phyloP scores from a whole-genome alignment of 2,888 invertebrate genomes.

The Eulithis prunata region DNA sequence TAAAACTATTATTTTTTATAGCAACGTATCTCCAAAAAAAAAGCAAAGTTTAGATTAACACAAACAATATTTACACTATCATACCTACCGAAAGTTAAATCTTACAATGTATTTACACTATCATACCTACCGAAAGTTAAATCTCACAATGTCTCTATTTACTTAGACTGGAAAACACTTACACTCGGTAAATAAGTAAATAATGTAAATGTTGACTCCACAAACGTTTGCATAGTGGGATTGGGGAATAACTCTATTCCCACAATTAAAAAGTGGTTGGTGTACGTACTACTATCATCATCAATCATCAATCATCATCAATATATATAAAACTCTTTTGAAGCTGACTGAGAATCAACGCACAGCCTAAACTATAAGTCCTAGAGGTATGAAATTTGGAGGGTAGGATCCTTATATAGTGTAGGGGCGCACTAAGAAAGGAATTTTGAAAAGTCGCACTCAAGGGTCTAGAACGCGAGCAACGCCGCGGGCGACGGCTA shows the following conservation, averaged over 20 bases:
- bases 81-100: conserved; percentile 51
- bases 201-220: conserved; percentile 61
- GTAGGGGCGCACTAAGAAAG: too few species aligned
- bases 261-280: conserved; percentile 48
- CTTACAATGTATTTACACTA: conserved; percentile 60
- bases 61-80: conserved; percentile 18
- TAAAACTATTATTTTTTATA: too few species aligned
- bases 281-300: conserved; percentile 7
- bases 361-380: too few species aligned
- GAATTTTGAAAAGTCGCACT: too few species aligned
- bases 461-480: too few species aligned
- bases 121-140: conserved; percentile 51
- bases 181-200: conserved; percentile 51
- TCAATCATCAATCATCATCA: too few species aligned
- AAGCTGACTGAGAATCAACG: too few species aligned
- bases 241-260: conserved; percentile 54
- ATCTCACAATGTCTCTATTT: conserved; percentile 56
- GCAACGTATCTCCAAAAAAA: too few species aligned
- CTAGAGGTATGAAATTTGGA: too few species aligned
- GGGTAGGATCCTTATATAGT: too few species aligned
- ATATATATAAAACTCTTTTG: too few species aligned
- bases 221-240: conserved; percentile 65
- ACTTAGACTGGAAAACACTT: conserved; percentile 61
- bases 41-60: neutral
- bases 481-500: too few species aligned